A percentile compares a stretch with the other conserved stretches of the same genome.
phyloP scores from a whole-genome alignment of 1,140 invertebrate species.

The Neodiprion lecontei region DNA sequence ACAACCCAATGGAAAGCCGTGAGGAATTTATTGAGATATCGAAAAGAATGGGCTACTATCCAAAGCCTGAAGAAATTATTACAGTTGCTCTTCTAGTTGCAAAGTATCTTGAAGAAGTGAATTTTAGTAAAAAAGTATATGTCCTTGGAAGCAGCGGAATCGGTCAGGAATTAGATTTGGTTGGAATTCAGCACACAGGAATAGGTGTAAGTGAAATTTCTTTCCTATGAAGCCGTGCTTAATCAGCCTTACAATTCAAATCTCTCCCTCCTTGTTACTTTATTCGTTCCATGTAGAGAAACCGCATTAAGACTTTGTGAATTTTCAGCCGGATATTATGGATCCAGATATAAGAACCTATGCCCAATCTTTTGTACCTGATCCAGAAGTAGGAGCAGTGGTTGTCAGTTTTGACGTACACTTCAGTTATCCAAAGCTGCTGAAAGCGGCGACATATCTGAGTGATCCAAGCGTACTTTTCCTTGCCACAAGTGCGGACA shows the following conservation, averaged over 20 bases:
- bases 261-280: constrained; percentile 9
- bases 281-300: constrained; percentile 12
- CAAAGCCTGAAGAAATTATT: constrained; percentile 76
- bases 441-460: constrained; percentile 86
- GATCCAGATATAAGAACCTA: constrained; percentile 45
- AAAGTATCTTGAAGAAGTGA: constrained; percentile 72
- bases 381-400: constrained; percentile 83
- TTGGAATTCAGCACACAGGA: constrained; percentile 74
- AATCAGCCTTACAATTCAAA: too few relatives aligned
- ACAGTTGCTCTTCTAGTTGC: constrained; percentile 84
- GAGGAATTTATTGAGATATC: constrained; percentile 78
- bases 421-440: constrained; percentile 85
- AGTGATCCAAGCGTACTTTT: constrained; percentile 77
- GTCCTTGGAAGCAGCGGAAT: constrained; percentile 80
- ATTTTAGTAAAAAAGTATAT: constrained; percentile 82
- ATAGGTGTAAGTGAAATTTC: constrained; percentile 69
- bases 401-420: constrained; percentile 89
- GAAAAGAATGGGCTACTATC: constrained; percentile 73
- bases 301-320: constrained; percentile 15
- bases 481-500: constrained; percentile 89
- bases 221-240: not conserved
- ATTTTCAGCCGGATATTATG: constrained; percentile 63
- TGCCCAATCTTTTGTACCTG: constrained; percentile 61
- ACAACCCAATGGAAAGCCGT: constrained; percentile 88
- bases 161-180: constrained; percentile 75